These are phyloP conservation scores for Pangasius larnaudii DNA, from an alignment of 2,797 vertebrate species.

Conservation along the genomic window DNA sequence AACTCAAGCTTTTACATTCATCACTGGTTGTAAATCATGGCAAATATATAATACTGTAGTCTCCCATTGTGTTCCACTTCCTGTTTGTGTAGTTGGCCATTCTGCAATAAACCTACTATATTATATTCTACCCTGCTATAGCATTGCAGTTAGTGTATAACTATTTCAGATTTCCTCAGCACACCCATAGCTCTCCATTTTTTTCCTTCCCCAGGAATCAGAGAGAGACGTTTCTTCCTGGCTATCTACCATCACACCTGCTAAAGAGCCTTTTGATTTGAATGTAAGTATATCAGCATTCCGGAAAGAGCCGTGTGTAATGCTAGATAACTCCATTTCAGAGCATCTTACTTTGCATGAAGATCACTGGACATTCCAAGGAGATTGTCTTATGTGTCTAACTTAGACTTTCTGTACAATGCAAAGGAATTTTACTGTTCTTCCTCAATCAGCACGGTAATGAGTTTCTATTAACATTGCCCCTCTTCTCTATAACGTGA, in stretches of 20 bases:
- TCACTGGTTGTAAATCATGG: not conserved
- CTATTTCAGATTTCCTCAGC: not conserved
- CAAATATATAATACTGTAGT: not conserved
- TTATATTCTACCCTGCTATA: not conserved
- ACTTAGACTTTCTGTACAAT: not conserved
- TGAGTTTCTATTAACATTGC: not conserved
- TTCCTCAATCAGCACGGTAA: constrained; percentile 9
- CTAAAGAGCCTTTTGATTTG: constrained; percentile 76
- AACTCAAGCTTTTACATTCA: not conserved
- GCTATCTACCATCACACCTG: constrained; percentile 85
- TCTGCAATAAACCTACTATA: not conserved
- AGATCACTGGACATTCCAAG: not conserved
- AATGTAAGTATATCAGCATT: constrained; percentile 66
- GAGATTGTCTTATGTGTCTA: not conserved
- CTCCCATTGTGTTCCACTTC: not conserved
- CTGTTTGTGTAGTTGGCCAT: not conserved
- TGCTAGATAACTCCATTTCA: not conserved
- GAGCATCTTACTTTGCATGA: not conserved
- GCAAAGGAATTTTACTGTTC: not conserved
- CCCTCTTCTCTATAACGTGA: not conserved
- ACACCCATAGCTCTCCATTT: not conserved
- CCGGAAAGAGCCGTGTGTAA: not conserved
- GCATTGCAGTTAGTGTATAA: not conserved
- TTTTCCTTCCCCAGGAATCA: constrained; percentile 75
- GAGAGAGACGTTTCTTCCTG: constrained; percentile 85